A percentile compares a stretch with the other conserved stretches of the same genome.
These are phyloP conservation scores for Xenus cinereus DNA, from an alignment of 2,113 vertebrate species.

Conservation along the genomic window DNA sequence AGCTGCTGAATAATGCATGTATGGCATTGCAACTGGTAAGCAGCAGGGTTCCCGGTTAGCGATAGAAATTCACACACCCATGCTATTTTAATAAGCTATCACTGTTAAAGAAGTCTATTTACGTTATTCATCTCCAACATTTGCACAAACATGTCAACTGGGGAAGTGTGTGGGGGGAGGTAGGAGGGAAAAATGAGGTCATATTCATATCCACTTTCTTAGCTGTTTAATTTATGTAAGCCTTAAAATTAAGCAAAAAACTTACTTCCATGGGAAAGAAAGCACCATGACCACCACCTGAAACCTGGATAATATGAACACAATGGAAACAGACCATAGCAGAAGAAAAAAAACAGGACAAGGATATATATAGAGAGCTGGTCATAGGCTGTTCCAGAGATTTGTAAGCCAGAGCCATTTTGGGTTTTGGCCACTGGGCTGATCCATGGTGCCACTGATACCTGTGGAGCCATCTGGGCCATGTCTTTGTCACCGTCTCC, in stretches of 20 bases:
- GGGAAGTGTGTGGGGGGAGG: slow-evolving; percentile 68
- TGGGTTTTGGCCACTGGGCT: background rate
- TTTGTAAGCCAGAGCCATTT: background rate
- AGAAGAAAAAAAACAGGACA: background rate
- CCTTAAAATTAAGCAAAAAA: slow-evolving; percentile 33
- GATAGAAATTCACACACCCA: slow-evolving; percentile 59
- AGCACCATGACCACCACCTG: background rate
- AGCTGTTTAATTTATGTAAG: slow-evolving; percentile 63
- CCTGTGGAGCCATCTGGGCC: background rate
- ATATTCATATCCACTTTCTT: slow-evolving; percentile 57
- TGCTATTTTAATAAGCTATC: slow-evolving; percentile 71
- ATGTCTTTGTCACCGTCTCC: background rate
- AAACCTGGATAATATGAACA: background rate
- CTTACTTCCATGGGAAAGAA: background rate
- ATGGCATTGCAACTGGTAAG: slow-evolving; percentile 45
- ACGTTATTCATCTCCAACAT: slow-evolving; percentile 63
- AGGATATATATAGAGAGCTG: background rate
- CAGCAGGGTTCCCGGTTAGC: slow-evolving; percentile 59
- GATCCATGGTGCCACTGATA: background rate
- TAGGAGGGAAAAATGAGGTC: slow-evolving; percentile 66
- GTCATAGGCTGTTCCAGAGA: background rate
- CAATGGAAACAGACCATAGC: background rate
- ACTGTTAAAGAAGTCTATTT: slow-evolving; percentile 64
- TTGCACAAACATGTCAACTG: slow-evolving; percentile 64
- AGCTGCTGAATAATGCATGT: slow-evolving; percentile 62